Base-by-base conservation (phyloP, 2,888 invertebrate species). In the Lycia hirtaria region DNA sequence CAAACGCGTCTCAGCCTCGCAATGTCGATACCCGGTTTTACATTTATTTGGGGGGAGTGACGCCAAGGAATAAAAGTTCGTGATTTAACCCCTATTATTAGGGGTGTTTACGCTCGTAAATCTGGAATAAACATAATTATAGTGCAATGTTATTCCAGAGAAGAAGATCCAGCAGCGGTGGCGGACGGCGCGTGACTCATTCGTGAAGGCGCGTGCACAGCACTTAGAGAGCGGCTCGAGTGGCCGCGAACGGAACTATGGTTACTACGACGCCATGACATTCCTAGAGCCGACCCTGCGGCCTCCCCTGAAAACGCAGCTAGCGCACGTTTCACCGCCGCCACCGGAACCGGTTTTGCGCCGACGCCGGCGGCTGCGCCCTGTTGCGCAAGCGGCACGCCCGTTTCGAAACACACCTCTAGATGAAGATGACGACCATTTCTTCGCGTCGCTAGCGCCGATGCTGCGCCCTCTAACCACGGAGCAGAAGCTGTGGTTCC, bases 161-260 rank as follows among this genome's bases (percentile, higher is more conserved):
- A 55, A 51, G 48, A 47, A 43, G 24, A 38, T 56, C 15, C 60
- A 60, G 51, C 55, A 56, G 40, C 56, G 60, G 12, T 56, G 60
- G 60, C 60, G 60, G 30, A 60, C 55, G 44, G 56, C 60, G 24
- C 60, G 60, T 20, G 60, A 56, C 30, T 52, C 48, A 49, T 56
- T 12, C 56, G 60, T 56, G 44, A 56, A 60, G 52, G 40, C 52
- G 43, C 52, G 52, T 28, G 41, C 40, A 40, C 50, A 26, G 4
- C 33, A 12, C 43, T 43, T 33, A 12, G 20, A 24, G 10, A 0
- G 22, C 20, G 26, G 48, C 26, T 10, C 37, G 12, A 12, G 37
- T 15, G 24, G 17, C 24, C 24, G 26, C 15, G 28, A 20, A 22
- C 54, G 47, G 20, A 26, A 1, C 41, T 60, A 60, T 43, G 51